phyloP scores from a whole-genome alignment of 2,113 vertebrate genomes.

The Emydura subglobosa region DNA sequence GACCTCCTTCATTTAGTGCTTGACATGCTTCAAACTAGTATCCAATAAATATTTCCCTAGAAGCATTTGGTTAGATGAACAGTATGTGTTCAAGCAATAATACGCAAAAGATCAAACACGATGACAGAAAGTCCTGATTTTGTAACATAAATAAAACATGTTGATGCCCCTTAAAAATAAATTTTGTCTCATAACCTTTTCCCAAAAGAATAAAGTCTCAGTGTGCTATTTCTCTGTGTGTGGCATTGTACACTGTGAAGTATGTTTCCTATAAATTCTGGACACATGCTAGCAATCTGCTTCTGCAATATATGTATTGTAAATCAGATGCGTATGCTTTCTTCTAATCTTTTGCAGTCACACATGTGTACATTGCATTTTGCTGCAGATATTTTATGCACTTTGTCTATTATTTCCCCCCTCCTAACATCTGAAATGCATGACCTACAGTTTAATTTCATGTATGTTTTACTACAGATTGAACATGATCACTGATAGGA shows the following conservation, averaged over 20 bases:
- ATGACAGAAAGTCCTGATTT: slow-evolving; percentile 18
- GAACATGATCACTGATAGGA: slow-evolving; percentile 45
- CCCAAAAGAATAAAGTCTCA: slow-evolving; percentile 57
- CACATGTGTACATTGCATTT: not conserved
- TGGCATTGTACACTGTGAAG: slow-evolving; percentile 43
- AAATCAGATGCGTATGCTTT: slow-evolving; percentile 63
- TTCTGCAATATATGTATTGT: slow-evolving; percentile 28
- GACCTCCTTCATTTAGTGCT: not conserved
- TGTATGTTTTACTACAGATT: slow-evolving; percentile 59
- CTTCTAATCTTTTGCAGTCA: slow-evolving; percentile 67
- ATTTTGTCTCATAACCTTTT: slow-evolving; percentile 24
- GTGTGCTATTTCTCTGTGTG: slow-evolving; percentile 37
- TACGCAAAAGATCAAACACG: slow-evolving; percentile 30
- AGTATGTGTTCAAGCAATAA: not conserved
- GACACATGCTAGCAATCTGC: slow-evolving; percentile 59
- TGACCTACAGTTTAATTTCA: slow-evolving; percentile 17
- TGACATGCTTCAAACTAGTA: not conserved
- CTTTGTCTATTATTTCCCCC: slow-evolving; percentile 24
- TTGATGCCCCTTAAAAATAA: slow-evolving; percentile 60
- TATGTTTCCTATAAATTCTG: slow-evolving; percentile 62
- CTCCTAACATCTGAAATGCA: slow-evolving; percentile 49
- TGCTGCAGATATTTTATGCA: slow-evolving; percentile 49
- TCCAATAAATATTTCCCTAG: not conserved
- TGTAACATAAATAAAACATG: slow-evolving; percentile 34
- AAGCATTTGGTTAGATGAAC: not conserved